Evolutionary conservation across 2,888 invertebrate species (phyloP).

Genomic region (Elysia crispata): DNA sequence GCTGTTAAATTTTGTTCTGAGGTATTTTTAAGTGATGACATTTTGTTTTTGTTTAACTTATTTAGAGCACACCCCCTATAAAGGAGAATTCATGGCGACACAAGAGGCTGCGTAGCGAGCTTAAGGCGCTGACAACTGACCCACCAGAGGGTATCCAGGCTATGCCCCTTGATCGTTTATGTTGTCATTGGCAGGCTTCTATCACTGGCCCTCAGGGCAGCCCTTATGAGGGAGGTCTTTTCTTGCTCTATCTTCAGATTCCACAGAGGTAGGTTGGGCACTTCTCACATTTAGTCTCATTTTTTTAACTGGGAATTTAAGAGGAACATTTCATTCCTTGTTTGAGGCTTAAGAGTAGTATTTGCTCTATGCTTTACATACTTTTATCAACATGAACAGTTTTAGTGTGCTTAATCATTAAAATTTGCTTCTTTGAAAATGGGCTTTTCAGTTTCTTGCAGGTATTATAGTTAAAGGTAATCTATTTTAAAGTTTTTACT

Average conservation of each 20-base stretch:
- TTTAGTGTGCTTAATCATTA: too few relatives aligned
- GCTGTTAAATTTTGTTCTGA: background rate
- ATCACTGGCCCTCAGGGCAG: slow-evolving; percentile 94
- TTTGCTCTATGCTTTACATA: too few relatives aligned
- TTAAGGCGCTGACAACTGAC: slow-evolving; percentile 81
- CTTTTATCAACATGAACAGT: too few relatives aligned
- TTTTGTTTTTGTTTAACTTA: slow-evolving; percentile 4
- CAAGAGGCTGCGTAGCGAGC: slow-evolving; percentile 87
- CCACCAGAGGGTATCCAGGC: slow-evolving; percentile 92
- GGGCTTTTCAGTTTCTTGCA: too few relatives aligned
- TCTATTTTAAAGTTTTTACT: background rate
- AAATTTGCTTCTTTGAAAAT: too few relatives aligned
- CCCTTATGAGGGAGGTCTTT: slow-evolving; percentile 95
- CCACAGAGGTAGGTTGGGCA: slow-evolving; percentile 81
- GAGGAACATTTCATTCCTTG: too few relatives aligned
- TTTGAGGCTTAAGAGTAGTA: too few relatives aligned
- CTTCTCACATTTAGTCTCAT: too few relatives aligned
- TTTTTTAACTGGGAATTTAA: too few relatives aligned
- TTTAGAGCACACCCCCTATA: slow-evolving; percentile 79
- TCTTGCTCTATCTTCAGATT: slow-evolving; percentile 93
- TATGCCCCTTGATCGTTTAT: slow-evolving; percentile 86
- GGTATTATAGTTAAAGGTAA: too few relatives aligned
- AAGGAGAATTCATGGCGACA: slow-evolving; percentile 89
- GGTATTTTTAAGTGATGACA: background rate
- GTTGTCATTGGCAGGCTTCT: slow-evolving; percentile 95